A percentile compares a stretch with the other conserved stretches of the same genome.
Evolutionary conservation across 2,113 vertebrate species (phyloP).

Genomic region (Circaetus gallicus): DNA sequence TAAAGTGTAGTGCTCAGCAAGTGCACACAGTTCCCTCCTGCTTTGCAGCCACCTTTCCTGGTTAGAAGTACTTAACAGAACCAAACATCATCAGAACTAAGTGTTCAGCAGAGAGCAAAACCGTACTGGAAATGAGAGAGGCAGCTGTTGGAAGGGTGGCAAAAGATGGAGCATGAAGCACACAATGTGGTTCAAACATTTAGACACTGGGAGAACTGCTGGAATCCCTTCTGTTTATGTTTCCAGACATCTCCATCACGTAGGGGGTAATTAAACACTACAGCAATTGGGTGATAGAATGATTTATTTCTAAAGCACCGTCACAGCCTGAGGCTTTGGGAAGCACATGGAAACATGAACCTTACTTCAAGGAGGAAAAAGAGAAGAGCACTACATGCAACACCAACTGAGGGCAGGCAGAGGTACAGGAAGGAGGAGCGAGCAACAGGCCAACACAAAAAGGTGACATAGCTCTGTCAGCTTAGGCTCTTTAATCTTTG

Average conservation of each 20-base stretch:
- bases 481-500: background rate
- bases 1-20: background rate
- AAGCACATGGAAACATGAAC: background rate
- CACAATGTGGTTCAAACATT: background rate
- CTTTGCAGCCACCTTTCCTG: background rate
- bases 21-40: background rate
- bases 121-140: background rate
- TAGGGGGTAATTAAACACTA: conserved; percentile 27
- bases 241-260: conserved; percentile 35
- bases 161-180: background rate
- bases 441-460: background rate
- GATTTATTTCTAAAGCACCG: conserved; percentile 45
- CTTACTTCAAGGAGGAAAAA: background rate
- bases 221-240: conserved; percentile 32
- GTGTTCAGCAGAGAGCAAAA: background rate
- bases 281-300: conserved; percentile 35
- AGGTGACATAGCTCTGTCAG: background rate
- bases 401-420: background rate
- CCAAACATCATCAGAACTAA: background rate
- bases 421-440: background rate
- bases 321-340: conserved; percentile 16
- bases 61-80: no score
- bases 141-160: background rate
- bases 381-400: background rate
- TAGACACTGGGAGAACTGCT: background rate